Evolutionary conservation across 37 sponge, comb jelly and placozoan genomes (phyloP), one percentile per base, ranked within the genome.

Genomic region (Amphimedon queenslandica): DNA sequence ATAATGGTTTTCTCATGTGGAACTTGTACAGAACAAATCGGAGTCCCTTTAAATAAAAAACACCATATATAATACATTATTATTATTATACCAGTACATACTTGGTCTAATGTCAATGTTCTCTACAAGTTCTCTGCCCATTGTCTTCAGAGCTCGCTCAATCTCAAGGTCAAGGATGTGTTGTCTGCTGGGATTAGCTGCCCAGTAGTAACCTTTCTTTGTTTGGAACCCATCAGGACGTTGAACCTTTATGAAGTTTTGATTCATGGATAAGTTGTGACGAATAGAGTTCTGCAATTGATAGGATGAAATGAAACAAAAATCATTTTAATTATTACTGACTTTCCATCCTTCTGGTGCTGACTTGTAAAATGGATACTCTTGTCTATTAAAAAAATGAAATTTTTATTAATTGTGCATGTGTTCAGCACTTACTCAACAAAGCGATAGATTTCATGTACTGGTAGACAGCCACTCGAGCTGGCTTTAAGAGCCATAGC

Each of bases 261-360:
- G 71, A 43, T 90, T 90, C 36, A 90, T 77, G 6, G 91, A 90
- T 0, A 90, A 75, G 63, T 85, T 90, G 71, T 90, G 91, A 57
- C 91, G 55, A n/a, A 90, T 67, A 3, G 91, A 90, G 39, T 90
- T 90, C 91, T 89, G 64, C 18, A 27, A 6, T 10, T 18, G 11
- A 40, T 1, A 37, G 40, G 3, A 55, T 43, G 32, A 72, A 43
- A 42, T 31, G 23, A 35, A 39, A 33, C 8, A 58, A 75, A 41
- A 38, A 65, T 21, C 6, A 27, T 1, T 1, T 34, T 29, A 47
- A 8, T 8, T 47, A 13, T 13, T 18, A 47, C 29, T 74, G 41
- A 90, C 91, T 78, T 91, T 91, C 92, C 92, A 91, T 16, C 92
- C 92, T 34, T 91, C 92, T 10, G 82, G 91, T 23, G 83, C 92